phyloP scores from a whole-genome alignment of 2,888 invertebrate genomes.

The Yponomeuta malinellus region DNA sequence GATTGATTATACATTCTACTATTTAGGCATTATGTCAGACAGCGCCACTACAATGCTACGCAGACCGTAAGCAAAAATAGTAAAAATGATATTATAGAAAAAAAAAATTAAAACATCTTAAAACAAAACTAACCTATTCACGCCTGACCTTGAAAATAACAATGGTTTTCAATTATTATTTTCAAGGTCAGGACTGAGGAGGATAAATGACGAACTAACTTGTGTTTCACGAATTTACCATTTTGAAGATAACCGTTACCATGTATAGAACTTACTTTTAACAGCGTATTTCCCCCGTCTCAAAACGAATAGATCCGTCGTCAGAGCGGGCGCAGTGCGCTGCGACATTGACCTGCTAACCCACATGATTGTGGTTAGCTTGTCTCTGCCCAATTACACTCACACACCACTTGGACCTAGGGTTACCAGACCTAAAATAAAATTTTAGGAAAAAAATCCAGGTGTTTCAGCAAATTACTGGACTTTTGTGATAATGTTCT shows the following conservation, averaged over 20 bases:
- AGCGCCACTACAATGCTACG: no score
- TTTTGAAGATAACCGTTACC: not conserved
- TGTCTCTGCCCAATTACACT: conserved; percentile 25
- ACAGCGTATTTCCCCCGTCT: not conserved
- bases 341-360: conserved; percentile 61
- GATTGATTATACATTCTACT: no score
- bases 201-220: not conserved
- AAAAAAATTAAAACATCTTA: no score
- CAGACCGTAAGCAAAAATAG: no score
- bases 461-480: no score
- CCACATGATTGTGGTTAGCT: conserved; percentile 35
- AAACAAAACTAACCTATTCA: no score
- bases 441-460: no score
- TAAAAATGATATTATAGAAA: no score
- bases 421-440: not conserved
- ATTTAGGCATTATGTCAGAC: no score
- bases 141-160: no score
- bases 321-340: conserved; percentile 21
- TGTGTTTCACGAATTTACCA: not conserved
- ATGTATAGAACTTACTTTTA: not conserved
- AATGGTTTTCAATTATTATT: no score
- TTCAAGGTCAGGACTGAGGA: no score
- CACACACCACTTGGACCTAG: conserved; percentile 25
- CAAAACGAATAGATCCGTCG: not conserved
- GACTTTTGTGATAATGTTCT: conserved; percentile 19